Percentiles rank a stretch among this genome's conserved stretches.
phyloP scores from a whole-genome alignment of 2,113 vertebrate genomes.

The Chloropsis hardwickii region DNA sequence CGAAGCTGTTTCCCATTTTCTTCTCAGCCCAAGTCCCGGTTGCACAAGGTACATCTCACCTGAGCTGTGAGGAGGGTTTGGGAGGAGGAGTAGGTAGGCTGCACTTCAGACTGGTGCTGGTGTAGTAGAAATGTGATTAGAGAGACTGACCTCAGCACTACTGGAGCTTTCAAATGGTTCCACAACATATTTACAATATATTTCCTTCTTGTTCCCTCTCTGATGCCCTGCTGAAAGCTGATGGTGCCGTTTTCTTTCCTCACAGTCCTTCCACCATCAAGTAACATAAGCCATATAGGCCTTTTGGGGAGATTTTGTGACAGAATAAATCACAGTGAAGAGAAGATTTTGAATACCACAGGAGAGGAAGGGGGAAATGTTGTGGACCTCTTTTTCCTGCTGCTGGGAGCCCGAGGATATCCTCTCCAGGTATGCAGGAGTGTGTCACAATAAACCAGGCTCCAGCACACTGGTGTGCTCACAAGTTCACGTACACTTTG shows the following conservation, averaged over 20 bases:
- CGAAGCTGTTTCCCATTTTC: not conserved
- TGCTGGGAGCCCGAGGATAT: not conserved
- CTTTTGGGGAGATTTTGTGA: not conserved
- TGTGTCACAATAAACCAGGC: slow-evolving; percentile 1
- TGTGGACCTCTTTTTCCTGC: not conserved
- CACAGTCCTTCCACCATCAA: not conserved
- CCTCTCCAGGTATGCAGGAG: not conserved
- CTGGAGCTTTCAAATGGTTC: not conserved
- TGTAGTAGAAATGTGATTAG: not conserved
- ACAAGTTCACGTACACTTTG: slow-evolving; percentile 25
- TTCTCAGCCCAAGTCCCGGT: not conserved
- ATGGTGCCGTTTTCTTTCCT: not conserved
- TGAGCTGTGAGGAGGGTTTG: not conserved
- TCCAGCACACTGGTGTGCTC: slow-evolving; percentile 4
- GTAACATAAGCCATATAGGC: not conserved
- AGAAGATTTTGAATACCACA: not conserved
- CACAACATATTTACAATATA: not conserved
- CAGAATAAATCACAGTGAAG: not conserved
- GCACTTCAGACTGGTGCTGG: not conserved
- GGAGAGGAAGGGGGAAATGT: fast-evolving
- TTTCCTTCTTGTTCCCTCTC: not conserved
- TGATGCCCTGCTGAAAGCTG: not conserved
- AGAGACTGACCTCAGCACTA: fast-evolving
- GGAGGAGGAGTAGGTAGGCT: not conserved
- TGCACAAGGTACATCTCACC: not conserved